phyloP scores from a whole-genome alignment of 2,888 invertebrate genomes.

The Notodonta ziczac region DNA sequence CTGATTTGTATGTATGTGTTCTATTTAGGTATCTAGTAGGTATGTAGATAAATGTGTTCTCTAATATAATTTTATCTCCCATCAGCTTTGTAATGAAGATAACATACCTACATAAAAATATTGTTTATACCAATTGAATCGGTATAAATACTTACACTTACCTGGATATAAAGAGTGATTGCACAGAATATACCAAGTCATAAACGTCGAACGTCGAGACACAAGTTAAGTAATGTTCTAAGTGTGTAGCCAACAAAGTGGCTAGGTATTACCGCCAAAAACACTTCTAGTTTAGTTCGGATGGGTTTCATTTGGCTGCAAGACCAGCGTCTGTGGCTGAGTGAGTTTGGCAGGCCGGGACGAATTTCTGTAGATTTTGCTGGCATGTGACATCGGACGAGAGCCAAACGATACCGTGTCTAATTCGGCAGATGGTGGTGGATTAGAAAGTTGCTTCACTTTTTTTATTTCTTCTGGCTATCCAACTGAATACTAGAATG shows the following conservation, averaged over 20 bases:
- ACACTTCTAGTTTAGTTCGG: slow-evolving; percentile 49
- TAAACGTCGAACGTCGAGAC: slow-evolving; percentile 24
- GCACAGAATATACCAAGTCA: slow-evolving; percentile 2
- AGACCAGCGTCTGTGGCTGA: slow-evolving; percentile 54
- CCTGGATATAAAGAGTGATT: too few species aligned
- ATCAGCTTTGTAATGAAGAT: too few species aligned
- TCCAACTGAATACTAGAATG: too few species aligned
- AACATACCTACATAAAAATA: too few species aligned
- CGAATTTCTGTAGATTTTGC: slow-evolving; percentile 54
- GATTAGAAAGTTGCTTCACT: slow-evolving; percentile 41
- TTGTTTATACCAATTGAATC: too few species aligned
- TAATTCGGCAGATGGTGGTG: slow-evolving; percentile 53
- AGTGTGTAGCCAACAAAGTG: slow-evolving; percentile 15
- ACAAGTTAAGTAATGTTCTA: slow-evolving; percentile 30
- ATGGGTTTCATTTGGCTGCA: slow-evolving; percentile 66
- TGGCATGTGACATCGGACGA: slow-evolving; percentile 52
- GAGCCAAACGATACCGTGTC: slow-evolving; percentile 66
- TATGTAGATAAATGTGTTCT: too few species aligned
- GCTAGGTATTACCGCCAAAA: slow-evolving; percentile 50
- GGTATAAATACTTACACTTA: too few species aligned
- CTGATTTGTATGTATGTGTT: too few species aligned
- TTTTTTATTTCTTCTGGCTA: background rate
- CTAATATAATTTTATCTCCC: too few species aligned
- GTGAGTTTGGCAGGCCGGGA: slow-evolving; percentile 59
- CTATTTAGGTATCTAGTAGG: too few species aligned